These are phyloP conservation scores for Epicauta chinensis DNA, from an alignment of 1,140 invertebrate species.

Conservation along the genomic window DNA sequence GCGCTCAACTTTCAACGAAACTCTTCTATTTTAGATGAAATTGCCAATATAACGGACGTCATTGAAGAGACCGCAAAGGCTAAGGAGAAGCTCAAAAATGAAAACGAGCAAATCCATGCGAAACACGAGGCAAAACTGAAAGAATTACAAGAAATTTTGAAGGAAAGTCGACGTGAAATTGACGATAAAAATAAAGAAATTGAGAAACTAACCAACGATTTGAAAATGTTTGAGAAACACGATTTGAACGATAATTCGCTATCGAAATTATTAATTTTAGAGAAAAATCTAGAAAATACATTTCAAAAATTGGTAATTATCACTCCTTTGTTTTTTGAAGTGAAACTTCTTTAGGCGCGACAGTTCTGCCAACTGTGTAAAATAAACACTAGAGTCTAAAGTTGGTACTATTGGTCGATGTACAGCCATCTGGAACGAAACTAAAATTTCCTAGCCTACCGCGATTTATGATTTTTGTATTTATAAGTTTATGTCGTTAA, in stretches of 20 bases:
- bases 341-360: too few species aligned
- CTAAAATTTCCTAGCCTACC: too few species aligned
- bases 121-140: constrained; percentile 25
- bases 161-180: constrained; percentile 25
- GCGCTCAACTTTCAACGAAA: not conserved
- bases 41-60: constrained; percentile 17
- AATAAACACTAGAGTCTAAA: too few species aligned
- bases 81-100: constrained; percentile 26
- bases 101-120: constrained; percentile 21
- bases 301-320: constrained; percentile 37
- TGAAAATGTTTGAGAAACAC: constrained; percentile 24
- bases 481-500: too few species aligned
- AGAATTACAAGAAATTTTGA: constrained; percentile 19
- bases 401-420: too few species aligned
- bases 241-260: constrained; percentile 24
- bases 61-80: constrained; percentile 24
- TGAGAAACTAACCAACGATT: constrained; percentile 28
- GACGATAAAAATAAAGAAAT: constrained; percentile 25
- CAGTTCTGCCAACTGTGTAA: too few species aligned
- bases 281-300: constrained; percentile 36
- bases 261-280: constrained; percentile 33
- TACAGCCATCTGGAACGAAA: too few species aligned
- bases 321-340: too few species aligned
- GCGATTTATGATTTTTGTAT: too few species aligned
- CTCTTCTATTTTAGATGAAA: constrained; percentile 21